Base-by-base conservation (phyloP, 2,113 vertebrate genomes). In the Etheostoma cragini region DNA sequence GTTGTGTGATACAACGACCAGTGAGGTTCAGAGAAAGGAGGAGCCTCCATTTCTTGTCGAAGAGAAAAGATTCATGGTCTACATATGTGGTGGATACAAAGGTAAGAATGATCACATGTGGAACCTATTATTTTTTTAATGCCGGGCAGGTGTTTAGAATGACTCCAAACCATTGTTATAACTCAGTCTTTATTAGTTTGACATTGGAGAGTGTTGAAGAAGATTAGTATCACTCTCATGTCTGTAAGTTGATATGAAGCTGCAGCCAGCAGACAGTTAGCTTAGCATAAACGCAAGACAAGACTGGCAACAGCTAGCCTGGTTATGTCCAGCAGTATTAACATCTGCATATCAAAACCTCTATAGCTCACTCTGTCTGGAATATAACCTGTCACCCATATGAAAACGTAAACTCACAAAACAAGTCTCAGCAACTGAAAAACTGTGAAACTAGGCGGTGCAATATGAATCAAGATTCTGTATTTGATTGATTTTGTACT, bases 81-180 rank as follows among this genome's bases (percentile, higher is more conserved):
- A 93, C 69, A 80, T 95, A 30, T 95, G 92, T 73, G 93, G 94
- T 45, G 89, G 89, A 64, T 95, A 93, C 71, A 86, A 88, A 94
- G 94, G 94, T 95, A 85, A 84, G 72, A 72, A 38, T 24, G 2
- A 30, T 13, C 1, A 42, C 16, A 71, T 6, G n/a, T 8, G 17
- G 12, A 35, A 35, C 16, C 30, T 1, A 30, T 5, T 30, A 8
- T 30, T 47, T 17, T 42, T 33, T 56, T 8, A 57, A 1, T 45
- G 21, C 1, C 53, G 26, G n/a, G 1, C 22, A 46, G 6, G 22
- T 30, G 35, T 19, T 57, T 12, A 3, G 33, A 33, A 10, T 38
- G 30, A 22, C 21, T 54, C 11, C 13, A 4, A 19, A 19, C 2
- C 4, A 47, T 14, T 65, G 35, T 42, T 22, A 21, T 8, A 52